Evolutionary conservation across 2,888 invertebrate species (phyloP), one percentile per base, ranked within the genome.

Genomic region (Ectemnius cavifrons): DNA sequence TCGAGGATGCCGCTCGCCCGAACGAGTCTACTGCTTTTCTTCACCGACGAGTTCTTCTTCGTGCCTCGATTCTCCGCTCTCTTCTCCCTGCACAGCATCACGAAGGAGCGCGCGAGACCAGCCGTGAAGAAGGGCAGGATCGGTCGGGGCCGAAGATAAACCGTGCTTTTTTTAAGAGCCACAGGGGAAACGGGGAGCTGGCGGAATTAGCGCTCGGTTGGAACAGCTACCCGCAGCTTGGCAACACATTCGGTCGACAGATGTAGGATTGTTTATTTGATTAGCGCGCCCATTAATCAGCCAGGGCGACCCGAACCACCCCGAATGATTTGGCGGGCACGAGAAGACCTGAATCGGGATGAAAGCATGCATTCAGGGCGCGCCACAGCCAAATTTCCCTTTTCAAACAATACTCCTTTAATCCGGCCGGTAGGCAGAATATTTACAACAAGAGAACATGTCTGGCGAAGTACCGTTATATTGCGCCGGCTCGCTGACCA

Each of bases 201-300:
- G 20, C 57, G 37, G 14, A 13, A 45, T 45, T 57, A 56, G 23
- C 37, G 49, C 59, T n/a, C 37, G 59, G 61, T n/a, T 52, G 58
- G 52, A 60, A 8, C 49, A 59, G 59, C 67, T 62, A 69, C 71
- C 73, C 77, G 79, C 75, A 77, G 75, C 78, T 75, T 79, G 81
- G 80, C 75, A 82, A 82, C 81, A 82, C 81, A 88, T 86, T 88
- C 87, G 88, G 86, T 85, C 84, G 86, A 85, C 88, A 88, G 87
- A 88, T 88, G 88, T 87, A 85, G 83, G 77, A 86, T 86, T 88
- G 85, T 88, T 88, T 88, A 87, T 88, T 87, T 87, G 84, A 88
- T 88, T 86, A 84, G 85, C 79, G 78, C 73, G 65, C 76, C 82
- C 87, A 85, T 88, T 88, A 87, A 87, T 88, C 88, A 88, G 72